phyloP scores from a whole-genome alignment of 2,113 vertebrate genomes.

The Python bivittatus region DNA sequence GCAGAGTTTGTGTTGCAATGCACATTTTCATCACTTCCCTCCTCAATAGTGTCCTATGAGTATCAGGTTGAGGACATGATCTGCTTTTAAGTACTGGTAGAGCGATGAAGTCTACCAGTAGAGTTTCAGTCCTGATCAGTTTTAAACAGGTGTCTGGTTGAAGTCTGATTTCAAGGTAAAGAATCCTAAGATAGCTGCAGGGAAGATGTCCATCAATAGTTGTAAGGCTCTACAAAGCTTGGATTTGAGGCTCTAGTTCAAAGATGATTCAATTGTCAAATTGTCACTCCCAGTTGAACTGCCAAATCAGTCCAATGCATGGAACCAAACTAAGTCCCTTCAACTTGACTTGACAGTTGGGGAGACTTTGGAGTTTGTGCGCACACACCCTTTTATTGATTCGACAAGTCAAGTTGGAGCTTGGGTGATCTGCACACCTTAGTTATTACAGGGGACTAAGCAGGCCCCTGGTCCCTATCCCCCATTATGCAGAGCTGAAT shows the following conservation, averaged over 20 bases:
- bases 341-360: neutral
- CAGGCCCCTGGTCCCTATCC: neutral
- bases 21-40: neutral
- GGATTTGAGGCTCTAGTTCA: neutral
- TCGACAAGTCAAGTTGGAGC: neutral
- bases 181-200: neutral
- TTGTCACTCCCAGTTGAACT: neutral
- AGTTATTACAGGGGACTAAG: neutral
- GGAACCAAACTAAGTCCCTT: neutral
- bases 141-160: neutral
- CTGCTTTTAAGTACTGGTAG: neutral
- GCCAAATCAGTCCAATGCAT: neutral
- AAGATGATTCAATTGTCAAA: neutral
- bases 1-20: neutral
- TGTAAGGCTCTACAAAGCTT: neutral
- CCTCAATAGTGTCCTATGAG: neutral
- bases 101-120: neutral
- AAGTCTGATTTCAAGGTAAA: neutral
- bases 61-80: neutral
- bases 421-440: neutral
- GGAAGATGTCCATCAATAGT: neutral
- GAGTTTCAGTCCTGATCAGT: neutral
- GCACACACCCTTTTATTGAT: neutral
- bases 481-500: neutral
- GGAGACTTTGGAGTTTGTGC: neutral